phyloP scores from a whole-genome alignment of 1,140 invertebrate species.

The Drosophila mayri region DNA sequence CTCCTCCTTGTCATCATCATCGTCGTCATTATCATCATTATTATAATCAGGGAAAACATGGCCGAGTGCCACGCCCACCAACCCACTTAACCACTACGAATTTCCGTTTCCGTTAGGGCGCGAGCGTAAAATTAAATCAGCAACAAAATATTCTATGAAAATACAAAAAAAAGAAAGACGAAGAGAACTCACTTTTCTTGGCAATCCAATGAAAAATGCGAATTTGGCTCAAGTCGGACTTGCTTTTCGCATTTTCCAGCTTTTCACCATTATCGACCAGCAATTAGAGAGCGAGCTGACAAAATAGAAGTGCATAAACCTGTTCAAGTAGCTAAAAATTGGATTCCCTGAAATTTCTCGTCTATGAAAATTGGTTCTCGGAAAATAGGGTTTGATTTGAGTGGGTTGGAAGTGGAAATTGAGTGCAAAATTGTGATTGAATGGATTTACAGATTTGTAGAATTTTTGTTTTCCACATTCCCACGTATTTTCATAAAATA shows the following conservation, averaged over 20 bases:
- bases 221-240: conserved; percentile 23
- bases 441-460: conserved; percentile 13
- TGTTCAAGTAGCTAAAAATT: conserved; percentile 69
- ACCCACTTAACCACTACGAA: conserved; percentile 61
- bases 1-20: conserved; percentile 6
- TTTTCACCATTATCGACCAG: conserved; percentile 61
- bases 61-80: conserved; percentile 24
- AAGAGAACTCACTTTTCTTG: not conserved
- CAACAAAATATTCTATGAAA: conserved; percentile 60
- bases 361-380: conserved; percentile 29
- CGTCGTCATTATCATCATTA: conserved; percentile 12
- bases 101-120: conserved; percentile 63
- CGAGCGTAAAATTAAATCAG: conserved; percentile 72
- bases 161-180: conserved; percentile 12
- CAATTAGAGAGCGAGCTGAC: conserved; percentile 63
- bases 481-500: conserved; percentile 2
- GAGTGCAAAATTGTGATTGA: conserved; percentile 21
- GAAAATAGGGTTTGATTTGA: conserved; percentile 19
- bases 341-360: conserved; percentile 13
- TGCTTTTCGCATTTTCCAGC: conserved; percentile 10
- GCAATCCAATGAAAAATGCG: conserved; percentile 23
- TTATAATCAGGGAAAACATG: conserved; percentile 17
- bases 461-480: not conserved
- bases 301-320: conserved; percentile 69
- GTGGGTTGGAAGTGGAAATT: conserved; percentile 8